Evolutionary conservation across 2,888 invertebrate species (phyloP).

Genomic region (Reticulitermes lucifugus): DNA sequence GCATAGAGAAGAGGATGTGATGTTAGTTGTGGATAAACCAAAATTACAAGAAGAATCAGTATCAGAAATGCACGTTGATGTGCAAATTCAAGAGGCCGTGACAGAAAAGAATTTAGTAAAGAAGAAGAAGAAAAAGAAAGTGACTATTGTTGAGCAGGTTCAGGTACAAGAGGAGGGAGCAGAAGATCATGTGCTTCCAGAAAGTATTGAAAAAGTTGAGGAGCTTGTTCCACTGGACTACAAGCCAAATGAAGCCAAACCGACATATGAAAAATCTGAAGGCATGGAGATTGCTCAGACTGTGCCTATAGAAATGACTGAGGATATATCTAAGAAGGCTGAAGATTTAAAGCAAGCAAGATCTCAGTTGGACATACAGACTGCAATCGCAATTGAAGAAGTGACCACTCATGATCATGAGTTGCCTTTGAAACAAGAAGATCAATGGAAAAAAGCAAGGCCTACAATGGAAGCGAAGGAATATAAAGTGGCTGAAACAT

Average conservation of each 20-base stretch:
- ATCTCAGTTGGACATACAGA: neutral
- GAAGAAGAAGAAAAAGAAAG: slow-evolving; percentile 53
- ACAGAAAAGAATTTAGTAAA: slow-evolving; percentile 55
- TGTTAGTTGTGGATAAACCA: slow-evolving; percentile 44
- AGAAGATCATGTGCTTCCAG: slow-evolving; percentile 55
- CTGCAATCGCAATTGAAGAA: slow-evolving; percentile 27
- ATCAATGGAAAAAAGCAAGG: slow-evolving; percentile 31
- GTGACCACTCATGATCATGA: slow-evolving; percentile 19
- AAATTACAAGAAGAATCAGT: slow-evolving; percentile 50
- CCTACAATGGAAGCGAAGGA: slow-evolving; percentile 40
- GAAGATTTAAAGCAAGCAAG: slow-evolving; percentile 12
- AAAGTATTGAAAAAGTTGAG: slow-evolving; percentile 51
- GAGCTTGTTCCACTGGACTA: slow-evolving; percentile 48
- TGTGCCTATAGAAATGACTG: neutral
- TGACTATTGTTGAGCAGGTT: slow-evolving; percentile 53
- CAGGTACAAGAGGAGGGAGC: slow-evolving; percentile 58
- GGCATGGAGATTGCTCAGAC: slow-evolving; percentile 31
- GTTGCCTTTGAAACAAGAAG: slow-evolving; percentile 30
- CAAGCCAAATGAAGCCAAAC: slow-evolving; percentile 36
- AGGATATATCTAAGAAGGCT: slow-evolving; percentile 6
- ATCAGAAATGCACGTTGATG: slow-evolving; percentile 28
- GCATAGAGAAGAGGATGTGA: slow-evolving; percentile 42
- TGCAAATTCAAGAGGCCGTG: slow-evolving; percentile 55
- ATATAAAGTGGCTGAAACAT: neutral
- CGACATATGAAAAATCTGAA: slow-evolving; percentile 34